Base-by-base conservation (phyloP, 2,113 vertebrate species). In the Hypanus sabinus region DNA sequence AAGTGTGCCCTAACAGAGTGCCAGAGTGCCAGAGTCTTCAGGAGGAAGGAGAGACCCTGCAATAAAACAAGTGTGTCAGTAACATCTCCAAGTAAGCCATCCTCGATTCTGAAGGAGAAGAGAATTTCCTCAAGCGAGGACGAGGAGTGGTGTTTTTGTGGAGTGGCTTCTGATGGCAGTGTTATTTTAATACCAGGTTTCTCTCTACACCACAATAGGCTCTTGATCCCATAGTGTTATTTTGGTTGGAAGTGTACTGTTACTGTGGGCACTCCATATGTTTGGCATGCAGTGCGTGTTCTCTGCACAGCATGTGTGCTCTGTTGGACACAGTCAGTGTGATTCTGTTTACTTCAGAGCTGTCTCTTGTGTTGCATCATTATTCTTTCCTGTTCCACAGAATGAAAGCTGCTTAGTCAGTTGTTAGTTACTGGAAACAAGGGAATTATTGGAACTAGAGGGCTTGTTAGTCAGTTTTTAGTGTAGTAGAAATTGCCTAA, bases 241-340 rank as follows among this genome's bases (percentile, higher is more conserved):
- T 90, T 90, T 90, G 85, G 85, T 90, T 90, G 85, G 60, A 90
- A 90, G 30, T 87, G 85, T 90, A 60, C 60, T 90, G 57, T 65
- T 90, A 65, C 60, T 90, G 85, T 33, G 85, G 85, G 85, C 62
- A 90, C 85, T 90, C 85, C 85, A 90, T 90, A 90, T 90, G 85
- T 68, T 90, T 90, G 85, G 85, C 85, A 90, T 65, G 30, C n/a
- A 65, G 60, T 65, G 60, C 6, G 85, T 90, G 85, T 90, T 90
- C 85, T 90, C 85, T 90, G 16, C 60, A 33, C 85, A 90, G 85
- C 85, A 90, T 90, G 85, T 65, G 85, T 33, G 5, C 57, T 65
- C 60, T 90, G 85, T 90, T 68, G 60, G 85, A 65, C 85, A 90
- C 12, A n/a, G 85, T 33, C 85, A 65, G 30, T 68, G 85, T n/a